Evolutionary conservation across 2,888 invertebrate genomes (phyloP), one percentile per base, ranked within the genome.

Genomic region (Aelia acuminata): DNA sequence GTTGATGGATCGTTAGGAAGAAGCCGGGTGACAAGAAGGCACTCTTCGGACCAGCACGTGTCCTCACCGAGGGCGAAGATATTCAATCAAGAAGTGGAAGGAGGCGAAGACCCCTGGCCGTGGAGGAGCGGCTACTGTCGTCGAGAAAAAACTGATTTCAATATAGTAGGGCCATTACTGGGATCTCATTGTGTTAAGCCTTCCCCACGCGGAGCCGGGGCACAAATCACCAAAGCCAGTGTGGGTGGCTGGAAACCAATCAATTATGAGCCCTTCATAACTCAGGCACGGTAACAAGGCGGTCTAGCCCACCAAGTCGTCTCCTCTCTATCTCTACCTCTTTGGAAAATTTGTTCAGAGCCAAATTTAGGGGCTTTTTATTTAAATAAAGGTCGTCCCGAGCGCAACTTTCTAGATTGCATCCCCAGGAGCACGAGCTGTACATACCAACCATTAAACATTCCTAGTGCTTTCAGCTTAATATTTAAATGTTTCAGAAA

Each of bases 91-190:
- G 57, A 26, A 26, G 84, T 39, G 35, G 49, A 47, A 47, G 84
- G 50, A 47, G 84, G 50, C 31, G 84, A 49, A 15, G 84, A 70
- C 63, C 63, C 35, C 63, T 70, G 63, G 35, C n/a, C 35, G 48
- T 8, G 84, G 22, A 49, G 50, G 31, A 50, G 63, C 53, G n/a
- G 63, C 63, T 87, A 87, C 85, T 53, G 85, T 85, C 85, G 31
- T 39, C 22, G 43, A 70, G 43, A 87, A 87, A 87, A 87, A 87
- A 87, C 87, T 87, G 87, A 87, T 87, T 87, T 87, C 87, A 87
- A 87, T 87, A 87, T 87, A 87, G 87, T 87, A 48, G 70, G 22
- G 70, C 87, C 87, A 87, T 87, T 87, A 87, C 63, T 47, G 47
- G 2, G 1, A 5, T n/a, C 43, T 80, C n/a, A 80, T 80, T 80